These are phyloP conservation scores for Eulacestoma nigropectus DNA, from an alignment of 2,113 vertebrate species.

Conservation along the genomic window DNA sequence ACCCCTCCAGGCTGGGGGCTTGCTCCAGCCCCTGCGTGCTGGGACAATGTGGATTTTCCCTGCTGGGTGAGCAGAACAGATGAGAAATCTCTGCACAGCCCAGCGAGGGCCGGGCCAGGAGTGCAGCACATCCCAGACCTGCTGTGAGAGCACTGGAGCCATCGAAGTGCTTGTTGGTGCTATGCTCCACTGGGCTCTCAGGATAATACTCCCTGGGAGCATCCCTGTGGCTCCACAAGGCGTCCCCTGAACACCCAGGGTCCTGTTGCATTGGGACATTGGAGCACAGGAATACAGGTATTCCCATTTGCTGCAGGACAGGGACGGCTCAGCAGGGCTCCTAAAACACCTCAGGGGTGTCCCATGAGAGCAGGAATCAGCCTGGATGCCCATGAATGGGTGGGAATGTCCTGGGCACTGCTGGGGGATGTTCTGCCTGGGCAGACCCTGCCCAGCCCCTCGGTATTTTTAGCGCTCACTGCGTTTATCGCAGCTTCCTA, in stretches of 20 bases:
- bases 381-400: rapidly evolving
- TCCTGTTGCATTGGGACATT: rapidly evolving
- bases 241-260: background rate
- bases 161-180: rapidly evolving
- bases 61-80: background rate
- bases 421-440: background rate
- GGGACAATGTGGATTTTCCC: rapidly evolving
- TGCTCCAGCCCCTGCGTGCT: background rate
- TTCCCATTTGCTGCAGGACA: background rate
- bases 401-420: background rate
- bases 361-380: background rate
- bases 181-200: background rate
- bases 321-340: background rate
- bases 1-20: background rate
- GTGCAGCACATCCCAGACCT: background rate
- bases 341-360: background rate
- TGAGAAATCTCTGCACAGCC: background rate
- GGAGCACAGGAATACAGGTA: rapidly evolving
- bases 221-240: background rate
- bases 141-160: rapidly evolving
- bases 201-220: background rate
- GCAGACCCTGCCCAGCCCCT: background rate
- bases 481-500: background rate
- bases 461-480: background rate
- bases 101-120: rapidly evolving